Base-by-base conservation (phyloP, 2,797 vertebrate genomes). In the Acropternis orthonyx region DNA sequence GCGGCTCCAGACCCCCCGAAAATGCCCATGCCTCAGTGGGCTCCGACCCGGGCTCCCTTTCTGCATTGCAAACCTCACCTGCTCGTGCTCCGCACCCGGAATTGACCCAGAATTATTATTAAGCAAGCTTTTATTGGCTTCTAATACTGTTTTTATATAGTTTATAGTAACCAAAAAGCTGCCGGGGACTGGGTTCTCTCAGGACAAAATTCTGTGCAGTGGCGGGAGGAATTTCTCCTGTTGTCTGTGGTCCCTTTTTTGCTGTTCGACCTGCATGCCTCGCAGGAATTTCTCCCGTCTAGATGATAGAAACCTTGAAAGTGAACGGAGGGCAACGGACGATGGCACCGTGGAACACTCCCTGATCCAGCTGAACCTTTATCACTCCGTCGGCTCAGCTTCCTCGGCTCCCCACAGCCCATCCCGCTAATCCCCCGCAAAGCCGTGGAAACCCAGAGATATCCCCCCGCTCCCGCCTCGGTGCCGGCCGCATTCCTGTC, bases 291-390 rank as follows among this genome's bases (percentile, higher is more conserved):
- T 41, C 22, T 65, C 15, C 24, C 15, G 2, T 6, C 36, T 62
- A 19, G 49, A 75, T 52, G 51, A 24, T 0, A 28, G 59, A 87
- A 74, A 39, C 6, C 19, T 36, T 23, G 48, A 46, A 54, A 75
- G 12, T 0, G 9, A 78, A 69, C 0, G 2, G n/a, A n/a, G 26
- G 24, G 15, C 4, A 23, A 46, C 2, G 9, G 34, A n/a, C 1
- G 12, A 30, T 46, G 41, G 16, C 2, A 3, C 41, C 7, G 3
- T 54, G 72, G 43, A 61, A n/a, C 34, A 72, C 12, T 14, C 15
- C 12, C 18, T 41, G 28, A 55, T 41, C 34, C 49, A 49, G 9
- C 14, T 4, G 54, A 32, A 71, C 58, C 27, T 81, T 76, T 26
- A 67, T 23, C 7, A 27, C 32, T 28, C 9, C 39, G 13, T 37